A percentile compares a stretch with the other conserved stretches of the same genome.
Conservation (phyloP, 53 echinoderm and acorn worm genomes). For the Actinopyga echinites region DNA sequence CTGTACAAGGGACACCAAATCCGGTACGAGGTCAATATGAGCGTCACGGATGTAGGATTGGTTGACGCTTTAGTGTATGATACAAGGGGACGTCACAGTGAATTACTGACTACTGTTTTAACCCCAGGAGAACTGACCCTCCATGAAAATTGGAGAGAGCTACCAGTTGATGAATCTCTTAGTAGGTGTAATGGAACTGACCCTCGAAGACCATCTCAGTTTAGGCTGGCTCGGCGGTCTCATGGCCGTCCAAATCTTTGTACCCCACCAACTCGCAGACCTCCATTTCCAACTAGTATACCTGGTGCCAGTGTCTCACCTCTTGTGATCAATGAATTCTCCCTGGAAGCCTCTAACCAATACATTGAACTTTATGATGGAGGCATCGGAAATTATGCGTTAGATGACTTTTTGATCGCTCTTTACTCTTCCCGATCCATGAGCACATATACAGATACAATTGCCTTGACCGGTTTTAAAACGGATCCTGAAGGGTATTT, state of each 20-base stretch:
- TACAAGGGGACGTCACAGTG: conserved; percentile 50
- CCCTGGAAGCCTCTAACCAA: conserved; percentile 51
- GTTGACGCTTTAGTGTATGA: conserved; percentile 95
- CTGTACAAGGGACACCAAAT: conserved; percentile 59
- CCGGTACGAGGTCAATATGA: conserved; percentile 47
- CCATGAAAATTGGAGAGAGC: conserved; percentile 58
- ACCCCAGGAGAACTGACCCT: conserved; percentile 68
- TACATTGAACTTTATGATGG: conserved; percentile 91
- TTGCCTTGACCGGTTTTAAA: conserved; percentile 55
- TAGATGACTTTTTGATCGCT: conserved; percentile 69
- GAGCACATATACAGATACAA: conserved; percentile 49
- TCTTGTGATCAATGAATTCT: conserved; percentile 84
- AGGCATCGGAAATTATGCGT: conserved; percentile 60
- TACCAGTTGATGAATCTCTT: conserved; percentile 71
- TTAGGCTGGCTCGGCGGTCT: conserved; percentile 48
- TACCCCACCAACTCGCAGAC: not conserved
- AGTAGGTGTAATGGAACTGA: conserved; percentile 79
- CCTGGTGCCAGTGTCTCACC: conserved; percentile 48
- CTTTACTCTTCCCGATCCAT: conserved; percentile 61
- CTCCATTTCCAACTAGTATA: conserved; percentile 10
- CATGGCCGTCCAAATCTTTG: conserved; percentile 73
- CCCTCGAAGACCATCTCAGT: conserved; percentile 66
- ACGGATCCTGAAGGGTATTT: conserved; percentile 75
- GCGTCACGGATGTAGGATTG: conserved; percentile 62
- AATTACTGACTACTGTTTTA: conserved; percentile 54